Base-by-base conservation (phyloP, 2,797 vertebrate species). In the Phrynocephalus forsythii region DNA sequence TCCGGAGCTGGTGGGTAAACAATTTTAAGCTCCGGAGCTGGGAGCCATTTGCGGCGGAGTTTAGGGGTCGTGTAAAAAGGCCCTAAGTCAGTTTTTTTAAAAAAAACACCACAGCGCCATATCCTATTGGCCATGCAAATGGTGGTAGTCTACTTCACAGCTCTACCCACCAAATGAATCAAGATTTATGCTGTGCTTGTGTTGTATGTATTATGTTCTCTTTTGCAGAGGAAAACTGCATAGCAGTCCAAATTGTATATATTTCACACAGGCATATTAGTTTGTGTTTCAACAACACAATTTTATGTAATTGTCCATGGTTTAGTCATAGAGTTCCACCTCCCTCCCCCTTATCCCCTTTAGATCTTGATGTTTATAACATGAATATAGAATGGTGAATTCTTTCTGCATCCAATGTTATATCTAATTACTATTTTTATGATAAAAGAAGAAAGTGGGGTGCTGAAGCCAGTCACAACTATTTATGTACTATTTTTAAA, bases 151-250 rank as follows among this genome's bases (percentile, higher is more conserved):
- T 67, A 88, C 90, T 82, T 87, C 67, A 71, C 88, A 13, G 4
- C 52, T 72, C 60, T 87, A 90, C 86, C 84, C 75, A 52, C 83
- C 86, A 89, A 92, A 93, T 30, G 86, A 90, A 82, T 90, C 78
- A 91, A 4, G 0, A 91, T 88, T 88, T 86, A n/a, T 83, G 3
- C 0, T 73, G 44, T 85, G 68, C 68, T 75, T 63, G 83, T 90
- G 67, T 38, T 22, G 44, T 72, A 76, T 86, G 85, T 63, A 83
- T 50, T 91, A 89, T 90, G 30, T 90, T 33, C 71, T 18, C 24
- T 33, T 33, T 38, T 5, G 33, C 26, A 30, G 60, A 90, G 91
- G 86, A 87, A 44, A 68, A 90, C 91, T 89, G 87, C 80, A 44
- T 88, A 89, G 79, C 71, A 88, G 90, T 16, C 73, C 73, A 11